Conservation (phyloP, 2,797 vertebrate genomes). For the Melopsittacus undulatus region DNA sequence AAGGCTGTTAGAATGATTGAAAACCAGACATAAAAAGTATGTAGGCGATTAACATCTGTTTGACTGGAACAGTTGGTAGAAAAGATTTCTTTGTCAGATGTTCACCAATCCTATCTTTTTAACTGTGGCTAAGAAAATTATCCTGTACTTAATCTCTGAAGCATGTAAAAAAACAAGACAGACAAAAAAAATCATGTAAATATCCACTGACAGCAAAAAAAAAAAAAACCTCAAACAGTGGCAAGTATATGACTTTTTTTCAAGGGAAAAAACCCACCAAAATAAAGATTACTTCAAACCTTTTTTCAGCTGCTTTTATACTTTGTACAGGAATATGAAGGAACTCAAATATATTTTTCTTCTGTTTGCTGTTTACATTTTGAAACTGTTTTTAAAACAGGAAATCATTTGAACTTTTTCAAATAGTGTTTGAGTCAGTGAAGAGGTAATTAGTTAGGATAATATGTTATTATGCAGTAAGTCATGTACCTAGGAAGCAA, state of each 20-base stretch:
- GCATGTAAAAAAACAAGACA: neutral
- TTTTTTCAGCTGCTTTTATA: neutral
- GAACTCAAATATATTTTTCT: neutral
- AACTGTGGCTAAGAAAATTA: neutral
- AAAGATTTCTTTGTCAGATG: neutral
- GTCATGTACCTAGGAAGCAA: neutral
- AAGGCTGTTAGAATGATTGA: neutral
- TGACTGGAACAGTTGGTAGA: neutral
- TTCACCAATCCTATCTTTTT: neutral
- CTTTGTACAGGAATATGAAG: neutral
- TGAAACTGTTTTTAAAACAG: neutral
- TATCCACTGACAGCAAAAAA: neutral
- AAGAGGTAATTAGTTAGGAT: neutral
- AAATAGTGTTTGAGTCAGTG: neutral
- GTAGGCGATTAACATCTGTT: slow-evolving; percentile 32
- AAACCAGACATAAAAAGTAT: slow-evolving; percentile 1
- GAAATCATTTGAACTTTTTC: neutral
- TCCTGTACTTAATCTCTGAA: neutral
- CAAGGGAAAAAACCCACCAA: neutral
- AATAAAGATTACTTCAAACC: neutral
- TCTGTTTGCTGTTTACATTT: neutral
- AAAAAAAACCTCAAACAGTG: neutral
- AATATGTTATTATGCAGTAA: neutral
- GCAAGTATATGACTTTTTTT: neutral
- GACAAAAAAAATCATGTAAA: neutral